These are phyloP conservation scores for Epirrita christyi DNA, from an alignment of 2,888 invertebrate genomes.

Conservation along the genomic window DNA sequence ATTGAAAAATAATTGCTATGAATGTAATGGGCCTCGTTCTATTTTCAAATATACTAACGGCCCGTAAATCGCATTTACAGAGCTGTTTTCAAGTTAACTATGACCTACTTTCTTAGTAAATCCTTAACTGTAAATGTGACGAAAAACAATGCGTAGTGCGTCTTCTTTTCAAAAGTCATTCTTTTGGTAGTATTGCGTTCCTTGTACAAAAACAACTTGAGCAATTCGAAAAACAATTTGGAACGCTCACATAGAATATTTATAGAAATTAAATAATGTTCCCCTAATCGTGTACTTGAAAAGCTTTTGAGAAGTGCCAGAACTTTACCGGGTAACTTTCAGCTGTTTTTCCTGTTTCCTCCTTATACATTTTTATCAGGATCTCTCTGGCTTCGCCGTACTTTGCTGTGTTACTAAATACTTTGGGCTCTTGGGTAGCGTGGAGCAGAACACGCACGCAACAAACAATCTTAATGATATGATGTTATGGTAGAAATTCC, in stretches of 20 bases:
- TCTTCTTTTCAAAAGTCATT: too few relatives aligned
- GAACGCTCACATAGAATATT: conserved; percentile 15
- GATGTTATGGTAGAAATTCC: conserved; percentile 67
- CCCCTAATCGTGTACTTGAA: conserved; percentile 15
- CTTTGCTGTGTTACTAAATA: conserved; percentile 62
- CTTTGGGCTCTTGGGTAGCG: conserved; percentile 71
- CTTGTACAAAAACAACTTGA: too few relatives aligned
- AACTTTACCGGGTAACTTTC: conserved; percentile 62
- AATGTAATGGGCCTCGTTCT: too few relatives aligned
- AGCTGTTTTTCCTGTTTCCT: conserved; percentile 62
- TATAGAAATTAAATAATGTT: conserved; percentile 10
- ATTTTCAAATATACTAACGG: too few relatives aligned
- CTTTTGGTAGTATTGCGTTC: neutral
- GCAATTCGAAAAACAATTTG: neutral
- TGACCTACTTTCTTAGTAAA: too few relatives aligned
- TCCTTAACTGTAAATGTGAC: too few relatives aligned
- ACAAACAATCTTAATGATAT: conserved; percentile 61
- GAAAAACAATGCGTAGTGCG: too few relatives aligned
- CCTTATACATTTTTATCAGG: conserved; percentile 61
- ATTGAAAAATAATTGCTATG: too few relatives aligned
- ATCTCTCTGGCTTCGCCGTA: conserved; percentile 65
- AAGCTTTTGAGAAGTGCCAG: conserved; percentile 20
- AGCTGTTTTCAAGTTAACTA: too few relatives aligned
- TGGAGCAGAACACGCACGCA: conserved; percentile 54
- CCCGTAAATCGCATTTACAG: too few relatives aligned